Evolutionary conservation across 2,888 invertebrate genomes (phyloP), one percentile per base, ranked within the genome.

Genomic region (Stramonita haemastoma): DNA sequence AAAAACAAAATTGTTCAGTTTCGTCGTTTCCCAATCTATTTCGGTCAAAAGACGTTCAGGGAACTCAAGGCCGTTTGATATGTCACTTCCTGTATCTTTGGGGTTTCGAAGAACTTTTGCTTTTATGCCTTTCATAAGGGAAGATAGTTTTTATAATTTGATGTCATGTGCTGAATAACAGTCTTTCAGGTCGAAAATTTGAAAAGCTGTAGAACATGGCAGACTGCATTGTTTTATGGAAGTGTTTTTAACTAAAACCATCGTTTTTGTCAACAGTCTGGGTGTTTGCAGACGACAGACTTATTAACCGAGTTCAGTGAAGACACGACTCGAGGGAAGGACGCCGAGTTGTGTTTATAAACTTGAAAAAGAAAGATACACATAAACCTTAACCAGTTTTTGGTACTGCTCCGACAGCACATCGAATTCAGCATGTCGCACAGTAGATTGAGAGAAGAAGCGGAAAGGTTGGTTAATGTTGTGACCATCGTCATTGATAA

Each of bases 371-470:
- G 81, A 22, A 83, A 22, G 4, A 8, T 46, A 46, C 26, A 46
- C 46, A 83, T 83, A 36, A 46, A 36, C 26, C 29, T 26, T 36
- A 8, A 1, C 26, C 36, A 26, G 26, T 34, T 32, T 79, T 79
- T 83, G 46, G 36, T 22, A 36, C 77, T 32, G 26, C 26, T 83
- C 73, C 11, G 11, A 46, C 22, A 26, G 29, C 13, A 79, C 46
- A 46, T 83, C 36, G 46, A 46, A 87, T 17, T 36, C n/a, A 87
- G 26, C 60, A 90, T 90, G 90, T 88, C 90, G 29, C 90, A 90
- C 34, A 88, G 88, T 66, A 90, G 90, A 88, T 26, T 88, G 29
- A 88, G 86, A 81, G 90, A 88, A 5, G 90, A 90, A 5, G 22
- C 15, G 56, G 86, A 88, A 79, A 88, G 87, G 89, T 89, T 83